Percentiles rank a stretch among this genome's conserved stretches.
phyloP scores from a whole-genome alignment of 1,140 invertebrate genomes.

The Drosophila rufa region DNA sequence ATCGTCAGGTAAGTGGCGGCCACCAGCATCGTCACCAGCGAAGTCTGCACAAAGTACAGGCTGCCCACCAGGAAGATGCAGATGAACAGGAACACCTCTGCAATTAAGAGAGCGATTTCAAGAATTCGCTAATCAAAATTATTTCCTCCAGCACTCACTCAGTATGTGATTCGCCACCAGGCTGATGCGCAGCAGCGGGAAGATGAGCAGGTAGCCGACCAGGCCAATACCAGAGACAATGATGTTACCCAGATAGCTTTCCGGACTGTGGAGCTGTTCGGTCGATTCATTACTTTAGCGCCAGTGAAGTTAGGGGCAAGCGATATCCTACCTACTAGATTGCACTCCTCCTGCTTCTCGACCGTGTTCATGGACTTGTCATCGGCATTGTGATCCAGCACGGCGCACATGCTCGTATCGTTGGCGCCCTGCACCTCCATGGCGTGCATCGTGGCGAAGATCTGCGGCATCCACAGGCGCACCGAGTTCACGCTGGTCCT shows the following conservation, averaged over 20 bases:
- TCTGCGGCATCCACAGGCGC: slow-evolving; percentile 86
- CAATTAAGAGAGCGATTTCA: background rate
- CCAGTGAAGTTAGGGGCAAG: slow-evolving; percentile 25
- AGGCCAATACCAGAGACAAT: slow-evolving; percentile 56
- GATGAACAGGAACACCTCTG: slow-evolving; percentile 62
- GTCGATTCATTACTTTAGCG: slow-evolving; percentile 62
- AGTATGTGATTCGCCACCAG: slow-evolving; percentile 50
- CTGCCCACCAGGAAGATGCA: slow-evolving; percentile 57
- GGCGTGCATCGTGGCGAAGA: slow-evolving; percentile 86
- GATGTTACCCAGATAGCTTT: slow-evolving; percentile 59
- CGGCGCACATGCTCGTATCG: slow-evolving; percentile 85
- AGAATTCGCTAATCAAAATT: too few relatives aligned
- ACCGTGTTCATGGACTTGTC: background rate
- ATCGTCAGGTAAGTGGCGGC: slow-evolving; percentile 84
- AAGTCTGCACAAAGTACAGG: slow-evolving; percentile 46
- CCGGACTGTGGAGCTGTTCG: slow-evolving; percentile 42
- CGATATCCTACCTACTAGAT: slow-evolving; percentile 67
- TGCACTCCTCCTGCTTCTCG: slow-evolving; percentile 45
- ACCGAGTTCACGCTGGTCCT: slow-evolving; percentile 59
- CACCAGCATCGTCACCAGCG: slow-evolving; percentile 29
- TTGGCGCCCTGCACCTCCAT: slow-evolving; percentile 84
- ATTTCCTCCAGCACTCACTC: slow-evolving; percentile 42
- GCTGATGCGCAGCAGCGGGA: slow-evolving; percentile 57
- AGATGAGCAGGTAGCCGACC: slow-evolving; percentile 54
- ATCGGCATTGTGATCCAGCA: slow-evolving; percentile 45